A percentile compares a stretch with the other conserved stretches of the same genome.
phyloP scores from a whole-genome alignment of 2,113 vertebrate species.

The Miniopterus natalensis region DNA sequence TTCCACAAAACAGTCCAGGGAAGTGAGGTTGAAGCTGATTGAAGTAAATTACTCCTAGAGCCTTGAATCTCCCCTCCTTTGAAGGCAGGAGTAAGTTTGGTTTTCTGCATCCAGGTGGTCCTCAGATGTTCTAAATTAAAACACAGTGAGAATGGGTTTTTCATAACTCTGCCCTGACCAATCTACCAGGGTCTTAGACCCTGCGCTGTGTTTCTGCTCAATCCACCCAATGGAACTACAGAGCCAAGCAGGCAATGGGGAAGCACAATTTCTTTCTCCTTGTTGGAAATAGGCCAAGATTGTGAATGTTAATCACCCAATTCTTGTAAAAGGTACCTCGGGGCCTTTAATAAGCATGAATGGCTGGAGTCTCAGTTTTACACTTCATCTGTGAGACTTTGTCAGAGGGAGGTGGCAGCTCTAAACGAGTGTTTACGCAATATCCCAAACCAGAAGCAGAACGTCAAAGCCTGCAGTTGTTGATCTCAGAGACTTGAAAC shows the following conservation, averaged over 20 bases:
- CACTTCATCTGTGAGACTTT: conserved; percentile 53
- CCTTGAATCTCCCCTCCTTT: conserved; percentile 62
- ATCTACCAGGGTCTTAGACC: neutral
- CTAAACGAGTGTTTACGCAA: neutral
- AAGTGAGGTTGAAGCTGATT: conserved; percentile 30
- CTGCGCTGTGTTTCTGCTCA: neutral
- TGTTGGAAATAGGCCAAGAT: conserved; percentile 68
- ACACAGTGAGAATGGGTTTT: conserved; percentile 13
- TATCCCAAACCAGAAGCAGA: neutral
- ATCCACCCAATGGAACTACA: neutral
- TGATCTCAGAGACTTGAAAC: neutral
- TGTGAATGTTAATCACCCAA: conserved; percentile 76
- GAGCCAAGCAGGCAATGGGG: neutral
- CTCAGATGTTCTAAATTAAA: conserved; percentile 75
- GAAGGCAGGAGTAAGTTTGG: conserved; percentile 62
- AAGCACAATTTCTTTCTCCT: neutral
- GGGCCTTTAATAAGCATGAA: conserved; percentile 65
- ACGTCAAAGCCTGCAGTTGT: neutral
- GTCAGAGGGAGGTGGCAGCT: neutral
- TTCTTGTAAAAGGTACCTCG: conserved; percentile 71
- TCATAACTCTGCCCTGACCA: neutral
- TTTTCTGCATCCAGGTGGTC: conserved; percentile 72
- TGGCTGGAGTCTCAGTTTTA: conserved; percentile 57
- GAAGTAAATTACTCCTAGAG: conserved; percentile 65
- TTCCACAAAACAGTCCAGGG: conserved; percentile 30